A percentile compares a stretch with the other conserved stretches of the same genome.
These are phyloP conservation scores for Petrophora chlorosata DNA, from an alignment of 2,888 invertebrate species.

Conservation along the genomic window DNA sequence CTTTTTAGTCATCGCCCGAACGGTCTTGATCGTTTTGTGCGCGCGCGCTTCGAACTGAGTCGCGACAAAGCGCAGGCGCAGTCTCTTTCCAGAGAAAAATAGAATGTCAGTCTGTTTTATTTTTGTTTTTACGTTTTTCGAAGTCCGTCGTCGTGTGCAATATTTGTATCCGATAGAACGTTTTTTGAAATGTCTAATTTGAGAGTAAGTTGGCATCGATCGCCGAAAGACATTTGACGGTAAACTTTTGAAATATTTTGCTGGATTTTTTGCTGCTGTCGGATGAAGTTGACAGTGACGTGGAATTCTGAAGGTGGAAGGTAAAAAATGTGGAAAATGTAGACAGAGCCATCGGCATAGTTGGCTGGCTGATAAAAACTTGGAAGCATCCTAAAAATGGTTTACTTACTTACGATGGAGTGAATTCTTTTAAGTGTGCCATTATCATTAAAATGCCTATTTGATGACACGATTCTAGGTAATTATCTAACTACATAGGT, in stretches of 20 bases:
- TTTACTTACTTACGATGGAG: no score
- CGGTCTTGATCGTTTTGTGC: slow-evolving; percentile 70
- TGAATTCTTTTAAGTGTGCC: no score
- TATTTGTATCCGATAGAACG: slow-evolving; percentile 74
- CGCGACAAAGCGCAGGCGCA: slow-evolving; percentile 67
- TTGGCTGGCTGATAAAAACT: no score
- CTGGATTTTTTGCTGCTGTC: slow-evolving; percentile 33
- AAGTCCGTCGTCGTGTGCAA: slow-evolving; percentile 72
- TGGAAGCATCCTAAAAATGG: no score
- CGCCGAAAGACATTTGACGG: slow-evolving; percentile 45
- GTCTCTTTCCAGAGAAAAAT: slow-evolving; percentile 76
- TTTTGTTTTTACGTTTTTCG: slow-evolving; percentile 62
- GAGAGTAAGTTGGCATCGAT: slow-evolving; percentile 65
- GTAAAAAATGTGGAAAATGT: slow-evolving; percentile 25
- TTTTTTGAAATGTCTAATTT: slow-evolving; percentile 71
- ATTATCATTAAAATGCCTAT: no score
- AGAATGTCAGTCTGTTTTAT: slow-evolving; percentile 68
- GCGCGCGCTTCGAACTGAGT: slow-evolving; percentile 58
- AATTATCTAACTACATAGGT: no score
- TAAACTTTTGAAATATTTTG: slow-evolving; percentile 15
- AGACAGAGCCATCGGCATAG: background rate
- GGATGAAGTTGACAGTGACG: slow-evolving; percentile 57
- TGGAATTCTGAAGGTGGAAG: slow-evolving; percentile 42
- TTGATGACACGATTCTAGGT: no score
- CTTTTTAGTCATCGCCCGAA: slow-evolving; percentile 48